A percentile compares a stretch with the other conserved stretches of the same genome.
Conservation (phyloP, 1,140 invertebrate genomes). For the Drepana arcuata region DNA sequence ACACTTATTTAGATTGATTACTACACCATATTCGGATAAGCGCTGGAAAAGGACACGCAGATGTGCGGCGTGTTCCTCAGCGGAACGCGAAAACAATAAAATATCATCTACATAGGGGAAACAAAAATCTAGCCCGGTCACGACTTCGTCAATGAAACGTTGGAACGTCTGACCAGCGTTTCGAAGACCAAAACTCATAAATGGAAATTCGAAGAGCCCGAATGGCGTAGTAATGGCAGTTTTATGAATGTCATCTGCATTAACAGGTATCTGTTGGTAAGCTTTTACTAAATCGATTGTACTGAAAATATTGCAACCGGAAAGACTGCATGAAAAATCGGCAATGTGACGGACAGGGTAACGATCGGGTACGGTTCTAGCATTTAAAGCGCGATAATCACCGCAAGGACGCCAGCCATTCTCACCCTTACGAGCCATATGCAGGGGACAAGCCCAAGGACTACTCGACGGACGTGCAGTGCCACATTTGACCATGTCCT, state of each 20-base stretch:
- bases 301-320: not conserved
- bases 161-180: conserved; percentile 1
- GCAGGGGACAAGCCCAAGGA: conserved; percentile 2
- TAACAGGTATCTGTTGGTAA: conserved; percentile 1
- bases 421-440: not conserved
- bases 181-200: not conserved
- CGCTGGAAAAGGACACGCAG: not conserved
- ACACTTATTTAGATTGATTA: not conserved
- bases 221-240: not conserved
- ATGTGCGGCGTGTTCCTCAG: not conserved
- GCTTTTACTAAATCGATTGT: not conserved
- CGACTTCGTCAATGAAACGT: not conserved
- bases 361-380: conserved; percentile 1
- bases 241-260: too few relatives aligned
- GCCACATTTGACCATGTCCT: conserved; percentile 7
- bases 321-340: not conserved
- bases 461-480: conserved; percentile 1
- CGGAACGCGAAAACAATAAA: not conserved
- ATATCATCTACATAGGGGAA: not conserved
- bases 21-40: not conserved
- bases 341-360: conserved; percentile 3
- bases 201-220: not conserved
- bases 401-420: conserved; percentile 1
- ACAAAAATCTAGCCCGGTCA: not conserved
- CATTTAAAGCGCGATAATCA: conserved; percentile 1